A percentile compares a stretch with the other conserved stretches of the same genome.
Evolutionary conservation across 1,140 invertebrate genomes (phyloP).

Genomic region (Fopius arisanus): DNA sequence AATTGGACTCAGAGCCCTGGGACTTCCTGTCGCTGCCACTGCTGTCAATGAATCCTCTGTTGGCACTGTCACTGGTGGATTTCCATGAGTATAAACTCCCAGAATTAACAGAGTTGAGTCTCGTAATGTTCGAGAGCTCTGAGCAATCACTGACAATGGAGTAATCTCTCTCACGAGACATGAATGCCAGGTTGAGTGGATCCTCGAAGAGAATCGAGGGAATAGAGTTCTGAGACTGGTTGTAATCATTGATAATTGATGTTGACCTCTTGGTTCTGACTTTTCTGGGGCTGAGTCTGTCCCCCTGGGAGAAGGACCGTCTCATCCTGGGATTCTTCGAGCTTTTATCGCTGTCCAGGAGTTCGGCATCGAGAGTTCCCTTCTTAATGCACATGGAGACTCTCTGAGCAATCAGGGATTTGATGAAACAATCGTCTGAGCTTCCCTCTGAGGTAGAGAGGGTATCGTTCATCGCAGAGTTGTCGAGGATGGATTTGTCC

Average conservation of each 20-base stretch:
- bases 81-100: slow-evolving; percentile 28
- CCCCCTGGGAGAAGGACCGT: slow-evolving; percentile 45
- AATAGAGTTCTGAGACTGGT: slow-evolving; percentile 13
- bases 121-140: slow-evolving; percentile 40
- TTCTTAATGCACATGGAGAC: slow-evolving; percentile 23
- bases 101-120: slow-evolving; percentile 35
- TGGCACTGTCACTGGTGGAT: slow-evolving; percentile 39
- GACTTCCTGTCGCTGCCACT: not conserved
- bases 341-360: not conserved
- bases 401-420: not conserved
- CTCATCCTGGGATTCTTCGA: slow-evolving; percentile 15
- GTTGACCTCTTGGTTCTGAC: slow-evolving; percentile 19
- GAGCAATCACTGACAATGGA: slow-evolving; percentile 41
- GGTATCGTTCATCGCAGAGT: slow-evolving; percentile 51
- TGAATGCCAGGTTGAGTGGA: slow-evolving; percentile 36
- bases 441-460: slow-evolving; percentile 38
- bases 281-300: slow-evolving; percentile 28
- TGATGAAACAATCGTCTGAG: slow-evolving; percentile 25
- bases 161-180: slow-evolving; percentile 15
- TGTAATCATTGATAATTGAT: slow-evolving; percentile 26
- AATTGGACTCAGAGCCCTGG: not conserved
- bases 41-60: slow-evolving; percentile 44
- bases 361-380: slow-evolving; percentile 18
- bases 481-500: slow-evolving; percentile 47
- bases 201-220: slow-evolving; percentile 36